Percentiles rank a stretch among this genome's conserved stretches.
Conservation (phyloP, 1,140 invertebrate species). For the Penaeus vannamei region DNA sequence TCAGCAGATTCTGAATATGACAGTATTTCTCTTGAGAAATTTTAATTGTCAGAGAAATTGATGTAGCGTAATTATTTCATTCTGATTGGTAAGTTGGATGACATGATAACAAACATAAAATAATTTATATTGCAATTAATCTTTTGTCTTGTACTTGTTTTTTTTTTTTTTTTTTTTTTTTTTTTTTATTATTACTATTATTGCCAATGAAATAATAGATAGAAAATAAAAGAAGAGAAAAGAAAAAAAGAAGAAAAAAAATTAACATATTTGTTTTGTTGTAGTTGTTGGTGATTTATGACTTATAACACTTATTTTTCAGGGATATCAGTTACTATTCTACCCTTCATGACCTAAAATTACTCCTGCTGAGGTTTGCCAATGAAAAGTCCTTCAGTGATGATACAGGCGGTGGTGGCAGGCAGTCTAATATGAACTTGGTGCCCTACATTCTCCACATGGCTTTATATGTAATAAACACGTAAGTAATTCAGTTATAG, state of each 20-base stretch:
- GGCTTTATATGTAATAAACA: conserved; percentile 95
- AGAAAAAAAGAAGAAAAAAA: no score
- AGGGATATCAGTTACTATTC: conserved; percentile 89
- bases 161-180: no score
- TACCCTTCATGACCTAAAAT: conserved; percentile 94
- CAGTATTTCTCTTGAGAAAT: background rate
- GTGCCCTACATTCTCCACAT: conserved; percentile 95
- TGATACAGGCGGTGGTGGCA: conserved; percentile 95
- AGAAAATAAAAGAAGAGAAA: no score
- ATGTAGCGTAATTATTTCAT: no score
- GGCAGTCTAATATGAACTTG: conserved; percentile 97
- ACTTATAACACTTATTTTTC: background rate
- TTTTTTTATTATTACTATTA: no score
- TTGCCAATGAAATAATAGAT: no score
- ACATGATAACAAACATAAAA: no score
- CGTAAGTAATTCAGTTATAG: conserved; percentile 77
- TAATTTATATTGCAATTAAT: no score
- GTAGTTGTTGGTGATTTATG: no score
- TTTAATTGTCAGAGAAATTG: conserved; percentile 26
- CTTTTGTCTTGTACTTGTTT: no score
- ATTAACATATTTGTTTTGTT: no score
- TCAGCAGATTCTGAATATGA: background rate
- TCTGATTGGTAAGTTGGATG: no score
- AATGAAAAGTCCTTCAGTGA: conserved; percentile 96
- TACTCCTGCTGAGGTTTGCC: conserved; percentile 90